Percentiles rank a stretch among this genome's conserved stretches.
Conservation (phyloP, 2,888 invertebrate genomes). For the Kryphioiulus occultus region DNA sequence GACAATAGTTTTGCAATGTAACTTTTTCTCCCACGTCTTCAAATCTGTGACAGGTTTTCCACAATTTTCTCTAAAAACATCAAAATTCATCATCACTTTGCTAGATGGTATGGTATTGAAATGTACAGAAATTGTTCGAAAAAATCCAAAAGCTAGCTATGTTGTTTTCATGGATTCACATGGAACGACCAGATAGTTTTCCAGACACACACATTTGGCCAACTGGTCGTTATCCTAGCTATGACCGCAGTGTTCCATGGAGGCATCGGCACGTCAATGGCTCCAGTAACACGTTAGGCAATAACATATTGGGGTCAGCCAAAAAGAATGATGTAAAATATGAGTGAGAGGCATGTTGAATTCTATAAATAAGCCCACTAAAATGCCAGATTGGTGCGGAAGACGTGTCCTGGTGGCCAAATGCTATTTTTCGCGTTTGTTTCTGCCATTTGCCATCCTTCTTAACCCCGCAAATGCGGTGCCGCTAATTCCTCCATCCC, state of each 20-base stretch:
- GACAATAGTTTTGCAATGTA: too few relatives aligned
- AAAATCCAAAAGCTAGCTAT: too few relatives aligned
- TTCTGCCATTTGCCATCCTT: not conserved
- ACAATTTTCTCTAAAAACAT: too few relatives aligned
- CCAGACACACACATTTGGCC: not conserved
- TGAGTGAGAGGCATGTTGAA: not conserved
- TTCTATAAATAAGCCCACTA: conserved; percentile 34
- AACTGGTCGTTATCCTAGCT: not conserved
- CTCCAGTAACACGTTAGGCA: not conserved
- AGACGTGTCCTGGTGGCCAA: conserved; percentile 39
- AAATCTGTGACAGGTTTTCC: too few relatives aligned
- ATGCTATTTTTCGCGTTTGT: conserved; percentile 16
- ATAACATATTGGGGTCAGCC: conserved; percentile 17
- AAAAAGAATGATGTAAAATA: not conserved
- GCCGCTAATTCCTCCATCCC: not conserved
- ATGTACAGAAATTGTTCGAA: too few relatives aligned
- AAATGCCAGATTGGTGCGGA: conserved; percentile 32
- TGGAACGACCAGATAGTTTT: too few relatives aligned
- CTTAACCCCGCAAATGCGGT: not conserved
- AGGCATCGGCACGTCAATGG: not conserved
- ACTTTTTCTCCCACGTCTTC: too few relatives aligned
- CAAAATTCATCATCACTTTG: too few relatives aligned
- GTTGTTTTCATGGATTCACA: too few relatives aligned
- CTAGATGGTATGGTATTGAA: too few relatives aligned
- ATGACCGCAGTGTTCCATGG: not conserved